Evolutionary conservation across 2,113 vertebrate genomes (phyloP).

Genomic region (Pan troglodytes): NHGRI_mPanTro3-v2.1_pri NC_072408.2:12351501-12352000

Average conservation of each 20-base stretch:
- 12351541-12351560: too few species aligned
- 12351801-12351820: neutral
- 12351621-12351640: too few species aligned
- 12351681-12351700: neutral
- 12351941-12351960: neutral
- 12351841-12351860: neutral
- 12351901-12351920: neutral
- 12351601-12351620: too few species aligned
- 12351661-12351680: neutral
- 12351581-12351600: too few species aligned
- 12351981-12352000: neutral
- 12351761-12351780: neutral
- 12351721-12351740: neutral
- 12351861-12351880: neutral
- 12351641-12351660: too few species aligned
- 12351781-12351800: neutral
- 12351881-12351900: neutral
- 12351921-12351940: neutral
- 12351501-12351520: too few species aligned
- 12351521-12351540: too few species aligned
- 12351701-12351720: neutral
- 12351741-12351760: neutral
- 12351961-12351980: neutral
- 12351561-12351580: too few species aligned
- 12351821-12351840: neutral